A percentile compares a stretch with the other conserved stretches of the same genome.
Conservation (phyloP, 92 coral and sea anemone species). For the Palythoa heliodiscus region DNA sequence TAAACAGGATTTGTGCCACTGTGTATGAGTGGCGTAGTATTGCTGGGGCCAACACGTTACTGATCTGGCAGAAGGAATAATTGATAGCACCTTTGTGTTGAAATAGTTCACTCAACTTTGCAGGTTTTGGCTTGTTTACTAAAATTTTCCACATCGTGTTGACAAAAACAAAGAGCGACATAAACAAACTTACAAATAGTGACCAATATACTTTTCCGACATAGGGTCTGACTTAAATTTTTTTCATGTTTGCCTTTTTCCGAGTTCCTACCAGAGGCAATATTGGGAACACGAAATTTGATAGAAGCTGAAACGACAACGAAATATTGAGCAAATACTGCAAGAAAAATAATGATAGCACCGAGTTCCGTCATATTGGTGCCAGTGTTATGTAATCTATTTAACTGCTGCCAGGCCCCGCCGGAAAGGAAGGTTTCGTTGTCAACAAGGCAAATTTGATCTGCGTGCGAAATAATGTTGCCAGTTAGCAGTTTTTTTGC, state of each 20-base stretch:
- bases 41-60: neutral
- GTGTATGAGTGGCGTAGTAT: neutral
- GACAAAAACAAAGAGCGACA: neutral
- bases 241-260: neutral
- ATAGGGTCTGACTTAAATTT: neutral
- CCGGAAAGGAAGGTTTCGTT: neutral
- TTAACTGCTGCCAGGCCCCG: slow-evolving; percentile 19
- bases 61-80: neutral
- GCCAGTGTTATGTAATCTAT: slow-evolving; percentile 16
- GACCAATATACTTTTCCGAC: neutral
- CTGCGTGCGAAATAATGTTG: slow-evolving; percentile 13
- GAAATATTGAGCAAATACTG: neutral
- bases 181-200: neutral
- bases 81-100: neutral
- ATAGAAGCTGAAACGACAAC: neutral
- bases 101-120: neutral
- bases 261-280: neutral
- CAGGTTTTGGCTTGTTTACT: neutral
- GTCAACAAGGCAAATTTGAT: neutral
- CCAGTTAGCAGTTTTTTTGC: neutral
- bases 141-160: neutral
- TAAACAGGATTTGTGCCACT: neutral
- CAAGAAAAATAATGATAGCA: neutral
- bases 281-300: neutral
- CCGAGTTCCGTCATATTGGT: slow-evolving; percentile 6